Evolutionary conservation across 2,888 invertebrate genomes (phyloP), one percentile per base, ranked within the genome.

Genomic region (Congeria kusceri): DNA sequence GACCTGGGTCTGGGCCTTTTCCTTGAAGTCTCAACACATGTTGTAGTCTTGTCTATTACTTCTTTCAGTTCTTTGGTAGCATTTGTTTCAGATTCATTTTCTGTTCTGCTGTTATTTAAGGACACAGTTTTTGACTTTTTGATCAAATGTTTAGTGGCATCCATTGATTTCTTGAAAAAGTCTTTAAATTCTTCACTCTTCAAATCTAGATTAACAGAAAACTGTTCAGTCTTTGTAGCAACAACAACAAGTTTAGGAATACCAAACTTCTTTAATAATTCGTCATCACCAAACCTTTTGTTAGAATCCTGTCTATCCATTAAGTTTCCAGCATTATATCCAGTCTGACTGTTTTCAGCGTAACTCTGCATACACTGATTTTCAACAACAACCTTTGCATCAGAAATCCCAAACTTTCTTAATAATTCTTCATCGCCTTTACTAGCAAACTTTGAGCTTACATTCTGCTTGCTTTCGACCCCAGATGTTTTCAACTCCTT

Each of bases 331-430:
- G n/a, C n/a, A n/a, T n/a, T 11, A 32, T 32, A 32, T 4, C 4
- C 32, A 32, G 32, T 32, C 4, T 4, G 32, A 7, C 11, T 32
- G 32, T 32, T 32, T 32, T 32, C 32, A 32, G 11, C 4, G 11
- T 11, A 32, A 32, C 32, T 32, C 32, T 32, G 32, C 39, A 39
- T 13, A 39, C 39, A 5, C n/a, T 20, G 63, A 47, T 5, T 47
- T 23, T 68, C 63, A 23, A 74, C 28, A n/a, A 67, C 62, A 63
- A 74, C 74, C 25, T 32, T 49, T 23, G 67, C 61, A 27, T 74
- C 63, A 46, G 28, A 28, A n/a, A 74, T 56, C 5, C 74, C 74
- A 74, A 67, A 68, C 46, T 74, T 67, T 28, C 57, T 53, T 46
- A 74, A 44, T 18, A 68, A 46, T 29, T 67, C 28, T 49, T 15